Percentiles rank a stretch among this genome's conserved stretches.
Conservation (phyloP, 2,113 vertebrate genomes). For the human region GRCh38 chr17:4440001-4440500, state of each 20-base stretch:
- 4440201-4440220: not conserved
- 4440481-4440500: not conserved
- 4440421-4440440: not conserved
- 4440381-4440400: not conserved
- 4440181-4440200: too few relatives aligned
- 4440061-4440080: not conserved
- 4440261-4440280: not conserved
- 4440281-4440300: not conserved
- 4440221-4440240: not conserved
- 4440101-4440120: not conserved
- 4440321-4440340: not conserved
- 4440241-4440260: not conserved
- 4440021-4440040: not conserved
- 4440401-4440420: too few relatives aligned
- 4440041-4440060: not conserved
- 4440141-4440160: not conserved
- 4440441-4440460: not conserved
- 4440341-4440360: not conserved
- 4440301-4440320: too few relatives aligned
- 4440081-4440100: not conserved
- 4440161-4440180: not conserved
- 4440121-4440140: too few relatives aligned
- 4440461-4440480: not conserved
- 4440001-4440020: accelerated
- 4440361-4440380: not conserved